A percentile compares a stretch with the other conserved stretches of the same genome.
Evolutionary conservation across 2,797 vertebrate genomes (phyloP).

Genomic region (Falco concolor): DNA sequence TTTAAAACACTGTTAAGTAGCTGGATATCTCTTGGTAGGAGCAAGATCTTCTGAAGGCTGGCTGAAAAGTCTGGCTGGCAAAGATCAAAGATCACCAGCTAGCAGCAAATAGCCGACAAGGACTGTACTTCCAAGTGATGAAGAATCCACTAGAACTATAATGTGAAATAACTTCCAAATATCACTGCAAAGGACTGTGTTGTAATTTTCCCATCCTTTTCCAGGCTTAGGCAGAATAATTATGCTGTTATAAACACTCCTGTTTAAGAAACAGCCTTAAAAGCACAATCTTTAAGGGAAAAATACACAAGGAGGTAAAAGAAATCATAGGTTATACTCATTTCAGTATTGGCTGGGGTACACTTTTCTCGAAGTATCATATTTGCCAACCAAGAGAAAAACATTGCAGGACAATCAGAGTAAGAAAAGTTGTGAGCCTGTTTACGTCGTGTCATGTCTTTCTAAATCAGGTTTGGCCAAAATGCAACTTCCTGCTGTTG

Average conservation of each 20-base stretch:
- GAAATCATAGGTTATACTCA: background rate
- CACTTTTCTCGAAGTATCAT: background rate
- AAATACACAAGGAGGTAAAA: background rate
- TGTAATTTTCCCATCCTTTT: background rate
- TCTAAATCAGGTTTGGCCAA: background rate
- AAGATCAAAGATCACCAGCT: background rate
- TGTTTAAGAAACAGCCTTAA: background rate
- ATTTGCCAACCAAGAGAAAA: background rate
- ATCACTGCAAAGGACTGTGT: background rate
- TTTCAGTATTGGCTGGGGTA: background rate
- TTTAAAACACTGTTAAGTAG: background rate
- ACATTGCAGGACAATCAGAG: background rate
- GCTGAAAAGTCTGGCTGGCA: background rate
- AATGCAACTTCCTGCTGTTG: background rate
- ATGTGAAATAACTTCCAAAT: background rate
- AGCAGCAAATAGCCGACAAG: background rate
- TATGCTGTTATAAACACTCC: background rate
- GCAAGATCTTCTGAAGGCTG: background rate
- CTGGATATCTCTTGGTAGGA: background rate
- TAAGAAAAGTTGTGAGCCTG: accelerated
- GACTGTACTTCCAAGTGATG: background rate
- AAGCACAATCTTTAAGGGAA: background rate
- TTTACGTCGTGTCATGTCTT: background rate
- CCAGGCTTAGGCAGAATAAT: background rate
- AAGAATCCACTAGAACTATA: background rate